Percentiles rank a stretch among this genome's conserved stretches.
Evolutionary conservation across 2,888 invertebrate genomes (phyloP).

Genomic region (Dorcus parallelipipedus): DNA sequence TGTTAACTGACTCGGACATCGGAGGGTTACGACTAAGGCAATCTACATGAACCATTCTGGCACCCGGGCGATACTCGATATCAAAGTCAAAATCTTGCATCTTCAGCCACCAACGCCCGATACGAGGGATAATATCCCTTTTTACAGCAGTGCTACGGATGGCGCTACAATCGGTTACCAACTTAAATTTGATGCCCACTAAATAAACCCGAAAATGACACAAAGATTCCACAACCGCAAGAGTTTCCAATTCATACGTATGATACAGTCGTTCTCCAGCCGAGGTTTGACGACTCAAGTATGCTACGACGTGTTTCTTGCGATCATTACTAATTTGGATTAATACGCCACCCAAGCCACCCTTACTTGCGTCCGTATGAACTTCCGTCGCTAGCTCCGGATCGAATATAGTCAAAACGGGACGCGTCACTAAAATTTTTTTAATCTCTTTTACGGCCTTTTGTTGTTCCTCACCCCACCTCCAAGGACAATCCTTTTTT

Average conservation of each 20-base stretch:
- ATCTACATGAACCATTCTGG: slow-evolving; percentile 32
- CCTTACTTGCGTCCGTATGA: slow-evolving; percentile 30
- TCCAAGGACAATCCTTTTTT: no score
- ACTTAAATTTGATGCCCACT: slow-evolving; percentile 7
- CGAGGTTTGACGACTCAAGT: slow-evolving; percentile 17
- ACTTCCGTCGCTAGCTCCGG: slow-evolving; percentile 21
- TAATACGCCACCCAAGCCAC: slow-evolving; percentile 31
- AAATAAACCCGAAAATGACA: slow-evolving; percentile 28
- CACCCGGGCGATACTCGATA: slow-evolving; percentile 31
- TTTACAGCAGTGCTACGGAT: slow-evolving; percentile 37
- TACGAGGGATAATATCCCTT: slow-evolving; percentile 30
- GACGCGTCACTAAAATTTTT: no score
- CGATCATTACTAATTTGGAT: slow-evolving; percentile 21
- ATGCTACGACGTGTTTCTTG: slow-evolving; percentile 13
- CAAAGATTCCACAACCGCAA: slow-evolving; percentile 33
- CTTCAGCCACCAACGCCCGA: slow-evolving; percentile 36
- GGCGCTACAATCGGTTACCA: slow-evolving; percentile 34
- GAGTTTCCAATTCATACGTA: slow-evolving; percentile 35
- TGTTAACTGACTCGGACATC: not conserved
- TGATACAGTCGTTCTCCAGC: slow-evolving; percentile 19
- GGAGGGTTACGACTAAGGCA: slow-evolving; percentile 29
- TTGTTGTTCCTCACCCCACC: no score
- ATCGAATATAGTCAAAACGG: no score
- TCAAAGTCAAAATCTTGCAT: slow-evolving; percentile 33
- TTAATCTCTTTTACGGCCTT: no score